These are phyloP conservation scores for Bubo scandiacus DNA, from an alignment of 2,113 vertebrate species.

Conservation along the genomic window DNA sequence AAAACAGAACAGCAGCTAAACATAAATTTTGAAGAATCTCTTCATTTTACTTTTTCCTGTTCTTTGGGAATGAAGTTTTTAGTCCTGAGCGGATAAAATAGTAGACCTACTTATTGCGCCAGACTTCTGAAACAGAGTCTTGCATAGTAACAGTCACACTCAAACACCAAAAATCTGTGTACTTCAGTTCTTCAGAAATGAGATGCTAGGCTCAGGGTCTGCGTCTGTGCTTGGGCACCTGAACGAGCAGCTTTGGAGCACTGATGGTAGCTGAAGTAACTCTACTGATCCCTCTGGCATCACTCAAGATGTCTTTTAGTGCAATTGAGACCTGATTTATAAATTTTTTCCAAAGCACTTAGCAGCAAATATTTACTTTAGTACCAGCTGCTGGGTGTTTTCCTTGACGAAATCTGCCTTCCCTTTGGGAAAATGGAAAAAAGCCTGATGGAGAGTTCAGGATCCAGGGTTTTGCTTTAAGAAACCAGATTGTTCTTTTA, in stretches of 20 bases:
- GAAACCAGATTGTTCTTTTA: not conserved
- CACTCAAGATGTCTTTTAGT: not conserved
- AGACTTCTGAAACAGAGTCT: not conserved
- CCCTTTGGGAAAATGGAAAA: not conserved
- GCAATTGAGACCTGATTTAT: not conserved
- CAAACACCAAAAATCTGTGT: not conserved
- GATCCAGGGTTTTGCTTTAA: not conserved
- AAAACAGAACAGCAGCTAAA: not conserved
- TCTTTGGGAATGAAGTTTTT: not conserved
- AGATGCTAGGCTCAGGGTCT: not conserved
- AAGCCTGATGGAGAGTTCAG: not conserved
- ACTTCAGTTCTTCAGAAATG: not conserved
- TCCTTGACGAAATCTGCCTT: not conserved
- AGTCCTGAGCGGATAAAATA: not conserved
- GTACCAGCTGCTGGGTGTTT: slow-evolving; percentile 18
- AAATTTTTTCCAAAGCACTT: not conserved
- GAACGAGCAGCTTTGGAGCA: not conserved
- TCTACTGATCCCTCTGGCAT: not conserved
- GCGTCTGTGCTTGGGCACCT: not conserved
- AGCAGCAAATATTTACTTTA: slow-evolving; percentile 21
- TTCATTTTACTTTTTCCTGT: not conserved
- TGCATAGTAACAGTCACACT: not conserved
- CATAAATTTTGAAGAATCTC: not conserved
- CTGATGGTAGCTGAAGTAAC: not conserved
- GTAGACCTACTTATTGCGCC: not conserved